Base-by-base conservation (phyloP, 2,888 invertebrate genomes). In the Cosmorhoe ocellata region DNA sequence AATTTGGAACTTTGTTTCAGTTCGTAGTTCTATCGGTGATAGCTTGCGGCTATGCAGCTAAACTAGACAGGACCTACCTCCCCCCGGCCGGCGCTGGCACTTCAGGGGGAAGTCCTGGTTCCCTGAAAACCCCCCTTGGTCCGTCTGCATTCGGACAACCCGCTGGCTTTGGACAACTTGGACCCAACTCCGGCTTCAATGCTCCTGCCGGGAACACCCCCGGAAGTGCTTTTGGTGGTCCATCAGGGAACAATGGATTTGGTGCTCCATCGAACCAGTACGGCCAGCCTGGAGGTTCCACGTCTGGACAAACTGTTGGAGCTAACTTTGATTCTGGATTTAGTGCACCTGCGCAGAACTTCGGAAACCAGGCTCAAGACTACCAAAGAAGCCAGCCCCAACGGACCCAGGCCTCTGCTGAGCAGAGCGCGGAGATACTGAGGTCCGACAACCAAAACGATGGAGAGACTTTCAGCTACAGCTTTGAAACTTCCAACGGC, bases 401-500 rank as follows among this genome's bases (percentile, higher is more conserved):
- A 61, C 81, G 89, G 0, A 66, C 83, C 7, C 85, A 84, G 56
- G 84, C 86, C 0, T 74, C 76, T 1, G 71, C 77, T 4, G 90
- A 89, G 27, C 79, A 77, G 51, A 76, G 68, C 30, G 86, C 90
- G 6, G 78, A 86, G 60, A 89, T 79, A 26, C 56, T 90, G 36
- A 80, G 75, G 71, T 85, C 79, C 50, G 77, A 83, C 6, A 88
- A 77, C 57, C 73, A 85, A 52, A 89, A 84, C 40, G 84, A 89
- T 45, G 88, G 88, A 14, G 82, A 88, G 38, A 76, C 74, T 5
- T 90, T 80, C 59, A 63, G 81, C 0, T 90, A 87, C 60, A 82
- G 76, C 44, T 90, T 82, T 31, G 89, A 90, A 64, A 89, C 90
- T 1, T 87, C 89, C 0, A 90, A 90, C 44, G 89, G 90, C 2